Conservation (phyloP, 2,888 invertebrate species). For the Dascillus cervinus region DNA sequence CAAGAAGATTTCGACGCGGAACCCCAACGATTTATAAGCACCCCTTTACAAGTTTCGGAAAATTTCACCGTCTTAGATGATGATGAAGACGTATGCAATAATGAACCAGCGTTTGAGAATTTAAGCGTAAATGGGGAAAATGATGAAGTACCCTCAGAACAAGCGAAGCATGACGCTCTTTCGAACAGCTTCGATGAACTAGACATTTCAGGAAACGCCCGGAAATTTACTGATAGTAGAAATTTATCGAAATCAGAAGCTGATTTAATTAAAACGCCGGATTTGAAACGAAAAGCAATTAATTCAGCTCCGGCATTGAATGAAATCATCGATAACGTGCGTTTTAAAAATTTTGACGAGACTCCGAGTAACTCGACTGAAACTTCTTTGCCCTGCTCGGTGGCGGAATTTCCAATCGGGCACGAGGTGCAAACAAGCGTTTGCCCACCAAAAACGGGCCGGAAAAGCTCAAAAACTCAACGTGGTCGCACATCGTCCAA, state of each 20-base stretch:
- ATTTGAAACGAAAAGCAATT: slow-evolving; percentile 31
- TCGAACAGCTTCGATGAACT: slow-evolving; percentile 14
- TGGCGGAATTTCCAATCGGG: slow-evolving; percentile 18
- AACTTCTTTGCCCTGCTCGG: slow-evolving; percentile 24
- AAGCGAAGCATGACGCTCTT: too few species aligned
- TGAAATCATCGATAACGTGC: slow-evolving; percentile 12
- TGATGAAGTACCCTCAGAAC: too few species aligned
- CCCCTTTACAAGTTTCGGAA: too few species aligned
- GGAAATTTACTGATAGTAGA: slow-evolving; percentile 9
- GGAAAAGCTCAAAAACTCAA: slow-evolving; percentile 12
- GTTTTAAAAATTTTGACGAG: slow-evolving; percentile 17
- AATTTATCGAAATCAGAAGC: slow-evolving; percentile 33
- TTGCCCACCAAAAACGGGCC: slow-evolving; percentile 11
- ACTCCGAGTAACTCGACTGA: slow-evolving; percentile 18
- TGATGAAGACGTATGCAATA: too few species aligned
- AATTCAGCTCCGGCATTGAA: slow-evolving; percentile 36
- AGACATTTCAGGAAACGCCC: slow-evolving; percentile 7
- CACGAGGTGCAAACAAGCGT: slow-evolving; percentile 4
- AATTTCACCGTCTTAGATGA: too few species aligned
- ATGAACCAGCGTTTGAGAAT: too few species aligned
- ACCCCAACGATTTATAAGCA: too few species aligned
- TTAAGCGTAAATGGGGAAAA: too few species aligned
- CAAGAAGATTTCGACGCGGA: slow-evolving; percentile 24
- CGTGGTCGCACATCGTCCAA: slow-evolving; percentile 18
- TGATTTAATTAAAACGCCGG: slow-evolving; percentile 31